A percentile compares a stretch with the other conserved stretches of the same genome.
Evolutionary conservation across 2,113 vertebrate species (phyloP).

Genomic region (Spilogale gracilis): DNA sequence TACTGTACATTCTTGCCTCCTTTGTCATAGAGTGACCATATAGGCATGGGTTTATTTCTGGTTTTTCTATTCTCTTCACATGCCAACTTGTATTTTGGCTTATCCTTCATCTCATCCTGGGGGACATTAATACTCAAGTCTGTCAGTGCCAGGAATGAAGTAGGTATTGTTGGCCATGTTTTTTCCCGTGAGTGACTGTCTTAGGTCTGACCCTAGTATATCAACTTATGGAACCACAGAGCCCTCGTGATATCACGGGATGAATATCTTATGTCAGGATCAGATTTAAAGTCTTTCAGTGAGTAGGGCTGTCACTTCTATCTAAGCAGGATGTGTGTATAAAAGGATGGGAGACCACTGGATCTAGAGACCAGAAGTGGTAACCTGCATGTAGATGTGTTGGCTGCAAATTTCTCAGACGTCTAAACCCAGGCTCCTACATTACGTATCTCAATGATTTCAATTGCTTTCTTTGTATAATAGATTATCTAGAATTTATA

Average conservation of each 20-base stretch:
- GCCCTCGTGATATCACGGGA: neutral
- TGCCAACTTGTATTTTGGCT: neutral
- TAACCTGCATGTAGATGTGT: neutral
- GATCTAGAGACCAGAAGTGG: neutral
- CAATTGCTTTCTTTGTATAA: conserved; percentile 21
- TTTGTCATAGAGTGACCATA: neutral
- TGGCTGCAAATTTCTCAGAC: neutral
- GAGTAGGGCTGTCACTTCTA: neutral
- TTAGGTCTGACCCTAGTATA: neutral
- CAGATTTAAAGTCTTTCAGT: neutral
- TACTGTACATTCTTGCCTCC: neutral
- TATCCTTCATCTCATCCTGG: neutral
- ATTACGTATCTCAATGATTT: neutral
- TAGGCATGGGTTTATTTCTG: neutral
- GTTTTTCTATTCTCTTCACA: neutral
- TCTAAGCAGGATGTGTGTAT: neutral
- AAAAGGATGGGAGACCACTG: no score
- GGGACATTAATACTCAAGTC: neutral
- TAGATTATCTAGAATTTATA: neutral
- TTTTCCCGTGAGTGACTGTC: neutral
- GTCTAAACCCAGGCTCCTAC: neutral
- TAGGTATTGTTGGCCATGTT: neutral
- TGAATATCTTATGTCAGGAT: neutral
- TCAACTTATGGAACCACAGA: neutral
- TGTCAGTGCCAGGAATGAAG: neutral